Conservation (phyloP, 2,797 vertebrate genomes). For the Poliocrania exsul region DNA sequence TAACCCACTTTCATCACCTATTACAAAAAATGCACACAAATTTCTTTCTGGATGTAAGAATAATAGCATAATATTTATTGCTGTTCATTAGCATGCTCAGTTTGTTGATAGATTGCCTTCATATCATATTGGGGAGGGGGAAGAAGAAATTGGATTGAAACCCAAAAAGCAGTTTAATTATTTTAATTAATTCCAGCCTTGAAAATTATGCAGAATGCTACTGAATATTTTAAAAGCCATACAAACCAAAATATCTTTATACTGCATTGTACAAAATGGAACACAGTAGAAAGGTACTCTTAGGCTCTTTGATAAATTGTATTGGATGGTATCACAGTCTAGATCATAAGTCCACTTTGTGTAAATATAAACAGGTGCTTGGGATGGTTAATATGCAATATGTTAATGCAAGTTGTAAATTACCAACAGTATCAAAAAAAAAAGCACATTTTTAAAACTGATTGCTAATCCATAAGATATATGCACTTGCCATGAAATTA, state of each 20-base stretch:
- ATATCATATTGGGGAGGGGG: neutral
- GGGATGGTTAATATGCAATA: neutral
- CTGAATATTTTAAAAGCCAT: constrained; percentile 53
- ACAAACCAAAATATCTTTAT: constrained; percentile 51
- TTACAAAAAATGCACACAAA: neutral
- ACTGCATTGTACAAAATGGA: constrained; percentile 41
- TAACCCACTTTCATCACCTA: neutral
- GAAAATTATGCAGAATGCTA: constrained; percentile 37
- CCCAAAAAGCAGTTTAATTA: constrained; percentile 52
- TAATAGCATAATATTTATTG: constrained; percentile 13
- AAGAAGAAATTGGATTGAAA: constrained; percentile 45
- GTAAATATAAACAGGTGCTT: neutral
- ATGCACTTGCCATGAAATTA: neutral
- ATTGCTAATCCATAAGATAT: neutral
- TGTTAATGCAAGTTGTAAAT: neutral
- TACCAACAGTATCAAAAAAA: neutral
- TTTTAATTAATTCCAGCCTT: constrained; percentile 62
- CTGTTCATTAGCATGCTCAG: constrained; percentile 28
- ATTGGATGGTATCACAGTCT: neutral
- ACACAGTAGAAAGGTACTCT: constrained; percentile 38
- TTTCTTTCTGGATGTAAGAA: constrained; percentile 7
- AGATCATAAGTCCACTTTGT: rapidly evolving
- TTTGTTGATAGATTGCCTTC: constrained; percentile 38
- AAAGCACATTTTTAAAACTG: neutral
- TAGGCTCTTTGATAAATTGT: constrained; percentile 16